phyloP scores from a whole-genome alignment of 2,113 vertebrate genomes.

The Hippocampus mohnikei region DNA sequence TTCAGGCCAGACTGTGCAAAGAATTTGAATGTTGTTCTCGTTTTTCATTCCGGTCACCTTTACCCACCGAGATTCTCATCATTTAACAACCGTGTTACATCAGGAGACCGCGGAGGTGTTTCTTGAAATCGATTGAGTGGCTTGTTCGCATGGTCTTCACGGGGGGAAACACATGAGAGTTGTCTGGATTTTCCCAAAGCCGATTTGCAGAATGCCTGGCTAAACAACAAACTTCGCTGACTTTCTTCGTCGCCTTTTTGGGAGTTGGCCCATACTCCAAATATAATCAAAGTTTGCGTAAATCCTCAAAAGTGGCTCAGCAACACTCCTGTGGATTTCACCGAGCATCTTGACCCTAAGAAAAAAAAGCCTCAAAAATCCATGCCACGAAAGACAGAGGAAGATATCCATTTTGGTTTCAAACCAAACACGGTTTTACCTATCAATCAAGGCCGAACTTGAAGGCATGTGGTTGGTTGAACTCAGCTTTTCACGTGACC shows the following conservation, averaged over 20 bases:
- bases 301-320: no score
- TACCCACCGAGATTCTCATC: constrained; percentile 29
- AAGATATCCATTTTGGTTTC: no score
- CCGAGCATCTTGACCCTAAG: no score
- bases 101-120: constrained; percentile 12
- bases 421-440: no score
- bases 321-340: no score
- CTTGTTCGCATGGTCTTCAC: neutral
- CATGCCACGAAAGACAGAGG: no score
- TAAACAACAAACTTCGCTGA: neutral
- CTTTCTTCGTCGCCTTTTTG: neutral
- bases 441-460: no score
- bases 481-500: no score
- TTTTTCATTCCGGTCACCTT: constrained; percentile 2
- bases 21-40: constrained; percentile 7
- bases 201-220: neutral
- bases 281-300: no score
- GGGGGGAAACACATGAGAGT: neutral
- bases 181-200: no score
- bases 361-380: no score
- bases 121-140: neutral
- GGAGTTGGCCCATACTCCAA: neutral
- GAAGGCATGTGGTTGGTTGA: no score
- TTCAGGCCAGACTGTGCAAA: neutral
- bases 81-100: constrained; percentile 60